Base-by-base conservation (phyloP, 2,888 invertebrate genomes). In the Apocheima hispidaria region DNA sequence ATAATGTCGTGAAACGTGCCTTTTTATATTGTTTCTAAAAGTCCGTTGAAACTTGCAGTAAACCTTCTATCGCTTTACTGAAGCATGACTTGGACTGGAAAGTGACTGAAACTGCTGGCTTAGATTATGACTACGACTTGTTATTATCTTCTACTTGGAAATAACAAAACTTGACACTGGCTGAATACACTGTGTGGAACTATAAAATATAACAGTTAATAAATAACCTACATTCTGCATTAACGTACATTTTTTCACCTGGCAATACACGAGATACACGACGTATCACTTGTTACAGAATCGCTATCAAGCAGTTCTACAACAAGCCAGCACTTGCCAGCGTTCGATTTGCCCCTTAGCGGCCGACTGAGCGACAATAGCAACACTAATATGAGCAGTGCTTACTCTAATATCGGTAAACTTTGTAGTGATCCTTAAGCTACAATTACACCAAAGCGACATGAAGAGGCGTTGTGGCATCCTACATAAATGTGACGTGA, bases 271-370 rank as follows among this genome's bases (percentile, higher is more conserved):
- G 21, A 38, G 49, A 60, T 43, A 36, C 48, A 59, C 30, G 44
- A 38, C 20, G 26, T 50, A 59, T 38, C 43, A 36, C 23, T 49
- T 62, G 57, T 73, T 75, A 14, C 82, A 93, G 94, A 94, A 75
- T 95, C 95, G 0, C 75, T 94, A 18, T 94, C 94, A 2, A 94
- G 94, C 75, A 94, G 94, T 65, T 94, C 95, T 0, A 94, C 94
- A 0, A 92, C 92, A 1, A 92, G 94, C 82, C 80, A 93, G 54
- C 87, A 90, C 62, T 81, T 90, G 79, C 84, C 84, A 1, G 69
- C 74, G 6, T 88, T 84, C 72, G 92, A 92, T 18, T 69, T 77
- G 6, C 72, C 79, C 1, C 56, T 78, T 54, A 83, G 79, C 68
- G 79, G 81, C 18, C 79, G 87, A 5, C 81, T 80, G n/a, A 78